These are phyloP conservation scores for Drosophila fulvimacula DNA, from an alignment of 2,888 invertebrate species.

Conservation along the genomic window DNA sequence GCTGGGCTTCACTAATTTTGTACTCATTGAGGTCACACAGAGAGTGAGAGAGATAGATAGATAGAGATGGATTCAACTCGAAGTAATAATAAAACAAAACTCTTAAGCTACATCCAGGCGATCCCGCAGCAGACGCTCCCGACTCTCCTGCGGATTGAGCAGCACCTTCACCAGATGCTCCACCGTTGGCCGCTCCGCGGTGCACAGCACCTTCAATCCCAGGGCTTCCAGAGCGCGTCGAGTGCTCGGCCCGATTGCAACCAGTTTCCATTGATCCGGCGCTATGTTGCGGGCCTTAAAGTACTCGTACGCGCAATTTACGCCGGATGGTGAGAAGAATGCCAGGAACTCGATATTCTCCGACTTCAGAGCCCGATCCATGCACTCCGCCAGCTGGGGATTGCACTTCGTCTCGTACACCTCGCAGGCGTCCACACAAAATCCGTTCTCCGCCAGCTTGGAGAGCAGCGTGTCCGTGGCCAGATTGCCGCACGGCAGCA, in stretches of 20 bases:
- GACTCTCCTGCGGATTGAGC: constrained; percentile 82
- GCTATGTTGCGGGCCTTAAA: constrained; percentile 82
- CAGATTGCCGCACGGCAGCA: constrained; percentile 87
- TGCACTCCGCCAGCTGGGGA: constrained; percentile 84
- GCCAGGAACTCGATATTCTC: constrained; percentile 86
- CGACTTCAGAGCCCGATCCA: constrained; percentile 82
- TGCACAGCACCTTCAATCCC: constrained; percentile 85
- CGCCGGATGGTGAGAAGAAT: constrained; percentile 87
- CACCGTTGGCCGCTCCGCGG: constrained; percentile 86
- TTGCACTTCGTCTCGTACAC: constrained; percentile 86
- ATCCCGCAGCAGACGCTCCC: constrained; percentile 63
- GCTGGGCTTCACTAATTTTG: constrained; percentile 63
- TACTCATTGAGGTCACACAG: constrained; percentile 61
- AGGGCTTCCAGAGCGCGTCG: constrained; percentile 85
- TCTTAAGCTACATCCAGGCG: constrained; percentile 39
- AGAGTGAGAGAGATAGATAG: constrained; percentile 9
- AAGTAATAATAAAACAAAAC: constrained; percentile 12
- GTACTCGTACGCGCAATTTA: constrained; percentile 85
- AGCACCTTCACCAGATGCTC: constrained; percentile 85
- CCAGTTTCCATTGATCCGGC: constrained; percentile 84
- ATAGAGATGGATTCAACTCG: constrained; percentile 18
- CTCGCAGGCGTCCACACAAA: constrained; percentile 85
- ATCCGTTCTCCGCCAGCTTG: constrained; percentile 84
- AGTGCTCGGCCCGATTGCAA: constrained; percentile 87
- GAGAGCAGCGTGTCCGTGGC: constrained; percentile 86